Evolutionary conservation across 2,113 vertebrate species (phyloP), one percentile per base, ranked within the genome.

Genomic region (Dicentrarchus labrax): DNA sequence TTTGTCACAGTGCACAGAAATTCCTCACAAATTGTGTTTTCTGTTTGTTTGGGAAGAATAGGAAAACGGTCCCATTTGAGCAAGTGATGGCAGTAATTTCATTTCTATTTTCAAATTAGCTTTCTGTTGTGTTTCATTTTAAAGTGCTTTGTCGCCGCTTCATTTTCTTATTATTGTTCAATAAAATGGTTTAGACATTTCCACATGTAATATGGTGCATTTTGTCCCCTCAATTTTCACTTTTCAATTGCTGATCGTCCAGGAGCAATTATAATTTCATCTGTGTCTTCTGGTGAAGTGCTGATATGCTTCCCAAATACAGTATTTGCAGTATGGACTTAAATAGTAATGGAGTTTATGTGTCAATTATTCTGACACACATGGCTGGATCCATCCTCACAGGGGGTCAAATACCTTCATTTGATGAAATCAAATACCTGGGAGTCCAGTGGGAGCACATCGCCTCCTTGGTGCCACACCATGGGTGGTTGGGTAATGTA

Each of bases 401-500:
- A 5, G 64, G 62, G 60, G 73, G 74, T 72, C 69, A 69, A 57
- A 41, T 16, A 62, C 41, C 24, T 68, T 78, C 13, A 43, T 84
- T 64, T 72, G 78, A 82, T 82, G 39, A 84, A 81, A 83, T 86
- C 61, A 76, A 51, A 75, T 78, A 85, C 56, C 19, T 61, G 43
- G 12, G 53, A 59, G 57, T 86, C 89, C 83, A 66, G 76, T 78
- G 56, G 68, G 81, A 83, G 59, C 70, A 36, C 39, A 72, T 62
- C 76, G 13, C 68, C 57, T 76, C 65, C 53, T 64, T 66, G 62
- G 71, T 62, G 47, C 78, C 53, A 50, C 80, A 53, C 79, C 59
- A 81, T 67, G 83, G 87, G 88, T 83, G 86, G 78, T 82, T 84
- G 71, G 66, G 50, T 93, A 94, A 94, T 91, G 82, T 85, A 92